Conservation (phyloP, 2,888 invertebrate species). For the Drosophila prostipennis region DNA sequence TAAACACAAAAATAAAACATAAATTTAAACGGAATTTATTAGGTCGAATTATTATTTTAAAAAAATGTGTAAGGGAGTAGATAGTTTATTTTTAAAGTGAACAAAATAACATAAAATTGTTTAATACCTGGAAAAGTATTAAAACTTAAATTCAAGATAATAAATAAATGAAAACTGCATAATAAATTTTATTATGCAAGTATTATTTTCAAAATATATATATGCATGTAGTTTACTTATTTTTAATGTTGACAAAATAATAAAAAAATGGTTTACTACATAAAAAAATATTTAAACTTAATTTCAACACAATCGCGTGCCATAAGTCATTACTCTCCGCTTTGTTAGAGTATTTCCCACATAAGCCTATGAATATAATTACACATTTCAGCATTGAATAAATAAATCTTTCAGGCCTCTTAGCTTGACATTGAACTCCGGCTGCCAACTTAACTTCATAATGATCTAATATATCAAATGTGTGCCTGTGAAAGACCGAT, state of each 20-base stretch:
- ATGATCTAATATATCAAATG: slow-evolving; percentile 36
- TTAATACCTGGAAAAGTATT: background rate
- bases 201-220: too few relatives aligned
- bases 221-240: too few relatives aligned
- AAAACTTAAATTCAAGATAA: background rate
- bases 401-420: slow-evolving; percentile 30
- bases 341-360: slow-evolving; percentile 8
- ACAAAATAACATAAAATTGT: too few relatives aligned
- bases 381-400: slow-evolving; percentile 30
- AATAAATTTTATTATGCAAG: too few relatives aligned
- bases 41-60: too few relatives aligned
- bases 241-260: too few relatives aligned
- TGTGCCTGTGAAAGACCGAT: slow-evolving; percentile 2
- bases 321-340: background rate
- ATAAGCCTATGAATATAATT: slow-evolving; percentile 22
- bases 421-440: slow-evolving; percentile 34
- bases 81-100: too few relatives aligned
- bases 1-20: too few relatives aligned
- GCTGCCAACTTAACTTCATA: slow-evolving; percentile 32
- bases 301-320: background rate
- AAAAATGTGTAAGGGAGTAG: too few relatives aligned
- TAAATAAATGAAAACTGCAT: too few relatives aligned
- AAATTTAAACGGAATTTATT: too few relatives aligned
- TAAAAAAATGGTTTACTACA: background rate
- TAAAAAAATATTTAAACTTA: background rate